Base-by-base conservation (phyloP, 1,140 invertebrate genomes). In the Caerostris darwini region DNA sequence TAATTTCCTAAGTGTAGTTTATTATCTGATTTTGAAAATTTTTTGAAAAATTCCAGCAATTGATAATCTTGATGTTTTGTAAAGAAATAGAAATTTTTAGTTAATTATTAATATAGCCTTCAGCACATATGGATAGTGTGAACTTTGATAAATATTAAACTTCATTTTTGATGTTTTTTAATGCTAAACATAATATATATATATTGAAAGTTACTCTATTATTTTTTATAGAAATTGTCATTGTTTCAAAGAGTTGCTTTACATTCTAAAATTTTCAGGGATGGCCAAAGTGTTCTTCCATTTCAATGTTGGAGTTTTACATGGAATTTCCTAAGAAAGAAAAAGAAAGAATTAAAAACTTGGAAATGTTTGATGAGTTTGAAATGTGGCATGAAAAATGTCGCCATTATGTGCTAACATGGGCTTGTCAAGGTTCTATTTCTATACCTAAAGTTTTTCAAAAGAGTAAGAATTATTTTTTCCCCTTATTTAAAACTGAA, bases 331-430 rank as follows among this genome's bases (percentile, higher is more conserved):
- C 95, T n/a, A 0, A 17, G 3, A 95, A 95, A 19, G 96, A 97
- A 94, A 95, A 95, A 87, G 56, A 94, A 10, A 94, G 95, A 89
- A 95, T 96, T 50, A 95, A 96, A 57, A 94, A 71, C 7, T 94
- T 97, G 34, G 97, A 97, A 95, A 95, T 96, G 3, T 97, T 97
- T 96, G 97, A 97, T 95, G 97, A 97, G 95, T 96, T 96, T 95
- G 97, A 97, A 95, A 96, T 97, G 95, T 96, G 96, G 95, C 96
- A 96, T 95, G 95, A 96, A 56, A 97, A 96, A 93, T 97, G 96
- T 95, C 94, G 95, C n/a, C 97, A 97, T 95, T 97, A 97, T 95
- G 95, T 96, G 58, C 91, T 97, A 3, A 83, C 96, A 57, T 95
- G 95, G 91, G 96, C 96, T 7, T 95, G 94, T 61, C 95, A 95